Evolutionary conservation across 2,113 vertebrate species (phyloP), one percentile per base, ranked within the genome.

Genomic region (Cyanoramphus novaezelandiae): DNA sequence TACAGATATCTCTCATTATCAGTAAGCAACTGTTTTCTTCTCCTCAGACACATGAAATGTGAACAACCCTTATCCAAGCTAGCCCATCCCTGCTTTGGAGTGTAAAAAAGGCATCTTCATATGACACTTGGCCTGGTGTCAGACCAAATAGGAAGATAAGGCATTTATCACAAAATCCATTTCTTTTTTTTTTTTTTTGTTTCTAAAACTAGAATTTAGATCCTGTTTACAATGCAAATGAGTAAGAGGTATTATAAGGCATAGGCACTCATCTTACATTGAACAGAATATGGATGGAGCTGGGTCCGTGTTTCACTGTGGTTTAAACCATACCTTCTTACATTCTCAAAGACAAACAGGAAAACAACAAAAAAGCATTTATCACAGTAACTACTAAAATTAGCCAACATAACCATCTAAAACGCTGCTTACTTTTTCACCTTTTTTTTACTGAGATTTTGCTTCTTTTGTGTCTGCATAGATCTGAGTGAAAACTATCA

Each of bases 291-390:
- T 0, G 2, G 35, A 29, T 44, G n/a, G 47, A 84, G 6, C 4
- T 0, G 7, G 13, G 16, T 53, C 35, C 10, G 2, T 43, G 6
- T 53, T 29, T n/a, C 3, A 0, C 68, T 44, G n/a, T 37, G 52
- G 11, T 11, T 86, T 6, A 1, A 64, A 28, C 6, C 7, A 11
- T 63, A 25, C 11, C 4, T 62, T 72, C 29, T 62, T 46, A 43
- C 14, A 31, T 25, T 4, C 69, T 85, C 60, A 88, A 82, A 67
- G 6, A 35, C 33, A 52, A 41, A 35, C 13, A 63, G 2, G 16
- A 43, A 33, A 72, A 50, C 10, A 65, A 70, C 2, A 49, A 62
- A 57, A 59, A 69, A 25, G 4, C 18, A 64, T 46, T 95, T 46
- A 50, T 55, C 28, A 64, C 6, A 72, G 13, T 9, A 71, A 17